Evolutionary conservation across 2,888 invertebrate species (phyloP).

Genomic region (Tiliacea citrago): DNA sequence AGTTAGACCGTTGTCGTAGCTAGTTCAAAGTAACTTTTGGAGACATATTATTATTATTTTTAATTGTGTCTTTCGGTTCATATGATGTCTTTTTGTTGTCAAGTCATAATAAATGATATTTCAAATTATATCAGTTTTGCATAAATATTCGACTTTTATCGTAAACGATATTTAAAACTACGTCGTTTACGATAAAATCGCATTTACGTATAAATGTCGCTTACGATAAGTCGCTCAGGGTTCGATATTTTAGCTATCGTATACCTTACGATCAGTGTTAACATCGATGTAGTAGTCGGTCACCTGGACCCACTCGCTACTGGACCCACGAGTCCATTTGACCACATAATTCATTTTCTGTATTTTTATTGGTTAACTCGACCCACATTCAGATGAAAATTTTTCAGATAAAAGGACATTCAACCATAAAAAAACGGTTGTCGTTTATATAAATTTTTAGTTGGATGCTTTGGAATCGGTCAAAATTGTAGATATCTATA

Average conservation of each 20-base stretch:
- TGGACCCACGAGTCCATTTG: no score
- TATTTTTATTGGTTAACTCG: no score
- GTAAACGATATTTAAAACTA: neutral
- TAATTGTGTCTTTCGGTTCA: conserved; percentile 23
- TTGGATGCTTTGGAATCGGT: neutral
- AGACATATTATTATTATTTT: conserved; percentile 40
- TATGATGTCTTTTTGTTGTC: neutral
- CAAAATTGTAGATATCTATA: neutral
- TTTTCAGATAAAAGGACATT: neutral
- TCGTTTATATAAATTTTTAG: no score
- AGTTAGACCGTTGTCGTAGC: conserved; percentile 48
- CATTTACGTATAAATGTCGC: no score
- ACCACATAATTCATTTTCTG: no score
- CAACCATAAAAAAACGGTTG: neutral
- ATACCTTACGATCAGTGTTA: neutral
- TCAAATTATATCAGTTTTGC: neutral
- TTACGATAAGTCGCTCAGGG: no score
- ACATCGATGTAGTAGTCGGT: no score
- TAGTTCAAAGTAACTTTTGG: conserved; percentile 48
- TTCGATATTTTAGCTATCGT: neutral
- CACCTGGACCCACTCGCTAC: no score
- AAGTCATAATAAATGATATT: neutral
- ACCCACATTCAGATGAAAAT: no score
- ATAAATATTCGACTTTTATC: neutral
- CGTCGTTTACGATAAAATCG: no score